These are phyloP conservation scores for Grus americana DNA, from an alignment of 2,113 vertebrate species.

Conservation along the genomic window DNA sequence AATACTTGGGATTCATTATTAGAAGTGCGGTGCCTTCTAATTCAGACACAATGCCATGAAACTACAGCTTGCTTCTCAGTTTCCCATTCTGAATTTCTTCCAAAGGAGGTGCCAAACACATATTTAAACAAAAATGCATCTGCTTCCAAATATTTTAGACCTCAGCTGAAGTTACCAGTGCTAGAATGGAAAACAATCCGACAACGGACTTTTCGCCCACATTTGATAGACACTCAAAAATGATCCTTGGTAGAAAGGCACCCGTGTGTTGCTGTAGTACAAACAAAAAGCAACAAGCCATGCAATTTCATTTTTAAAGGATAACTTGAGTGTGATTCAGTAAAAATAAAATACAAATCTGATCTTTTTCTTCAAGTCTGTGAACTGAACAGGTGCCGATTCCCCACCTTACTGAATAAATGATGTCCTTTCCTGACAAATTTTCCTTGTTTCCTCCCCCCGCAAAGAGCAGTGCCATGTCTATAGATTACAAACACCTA, in stretches of 20 bases:
- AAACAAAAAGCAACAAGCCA: not conserved
- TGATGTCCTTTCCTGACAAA: not conserved
- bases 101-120: not conserved
- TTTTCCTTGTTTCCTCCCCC: not conserved
- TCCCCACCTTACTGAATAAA: not conserved
- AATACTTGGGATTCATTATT: not conserved
- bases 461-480: not conserved
- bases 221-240: not conserved
- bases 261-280: fast-evolving
- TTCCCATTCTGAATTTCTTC: not conserved
- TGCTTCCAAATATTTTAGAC: not conserved
- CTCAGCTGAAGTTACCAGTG: not conserved
- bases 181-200: not conserved
- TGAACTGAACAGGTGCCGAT: not conserved
- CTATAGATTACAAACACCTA: not conserved
- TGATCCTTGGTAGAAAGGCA: not conserved
- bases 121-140: not conserved
- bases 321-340: not conserved
- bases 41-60: not conserved
- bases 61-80: not conserved
- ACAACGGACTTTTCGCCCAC: not conserved
- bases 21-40: not conserved
- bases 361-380: not conserved
- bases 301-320: not conserved
- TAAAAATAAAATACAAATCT: not conserved